Base-by-base conservation (phyloP, 2,888 invertebrate species). In the Orchesellides sinensis region DNA sequence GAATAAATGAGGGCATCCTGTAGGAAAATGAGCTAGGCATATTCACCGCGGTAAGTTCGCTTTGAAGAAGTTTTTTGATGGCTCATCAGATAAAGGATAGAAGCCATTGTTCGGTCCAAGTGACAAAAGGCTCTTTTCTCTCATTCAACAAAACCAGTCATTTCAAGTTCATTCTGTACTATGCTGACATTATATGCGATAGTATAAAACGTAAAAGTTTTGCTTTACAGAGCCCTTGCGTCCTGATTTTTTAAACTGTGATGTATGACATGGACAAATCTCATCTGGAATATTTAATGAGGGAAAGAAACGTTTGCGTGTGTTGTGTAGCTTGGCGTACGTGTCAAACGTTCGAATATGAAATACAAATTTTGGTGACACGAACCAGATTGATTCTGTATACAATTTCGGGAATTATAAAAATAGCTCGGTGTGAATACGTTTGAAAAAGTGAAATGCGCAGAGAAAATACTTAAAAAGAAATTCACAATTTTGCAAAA, bases 61-160 rank as follows among this genome's bases (percentile, higher is more conserved):
- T 56, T 40, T 12, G 56, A 27, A 59, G 49, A 69, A 75, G 66
- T 68, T 77, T 66, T 79, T 72, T 79, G 70, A 70, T 79, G 79
- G 79, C 79, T 79, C 79, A 79, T 79, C 79, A 63, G 70, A 70
- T 70, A 79, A 70, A 54, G 40, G 32, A 79, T 45, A 29, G 25
- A 29, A 56, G 23, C 63, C 70, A 70, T 79, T 79, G 70, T 72
- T 78, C 63, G 35, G 14, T 52, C 8, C 23, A 45, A 61, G 52
- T 69, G 69, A 78, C 68, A 69, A 78, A 78, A 69, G 78, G 59
- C 21, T 61, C 59, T n/a, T n/a, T n/a, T n/a, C n/a, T n/a, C n/a
- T n/a, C n/a, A 32, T 47, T 25, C 52, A 52, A 6, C 17, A 66
- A 19, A 17, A 40, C 17, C 61, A 19, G 61, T 61, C 63, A 73